Percentiles rank a stretch among this genome's conserved stretches.
These are phyloP conservation scores for Calliphora vomitoria DNA, from an alignment of 2,888 invertebrate genomes.

Conservation along the genomic window DNA sequence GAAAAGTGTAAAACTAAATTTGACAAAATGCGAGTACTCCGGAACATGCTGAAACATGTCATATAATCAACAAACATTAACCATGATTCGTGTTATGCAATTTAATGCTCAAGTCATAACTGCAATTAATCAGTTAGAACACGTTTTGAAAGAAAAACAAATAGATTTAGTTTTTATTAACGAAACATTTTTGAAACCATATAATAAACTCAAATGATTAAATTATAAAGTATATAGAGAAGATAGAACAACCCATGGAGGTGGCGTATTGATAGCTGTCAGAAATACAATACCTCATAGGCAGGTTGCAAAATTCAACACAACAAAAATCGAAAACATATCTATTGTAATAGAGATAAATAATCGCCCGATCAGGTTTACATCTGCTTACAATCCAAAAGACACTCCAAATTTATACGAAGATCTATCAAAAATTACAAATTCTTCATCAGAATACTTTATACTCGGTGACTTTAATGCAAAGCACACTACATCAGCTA, in stretches of 20 bases:
- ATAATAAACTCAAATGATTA: neutral
- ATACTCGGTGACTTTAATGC: no score
- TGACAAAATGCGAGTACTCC: no score
- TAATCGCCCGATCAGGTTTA: neutral
- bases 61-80: no score
- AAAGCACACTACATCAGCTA: neutral
- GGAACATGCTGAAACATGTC: no score
- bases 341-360: neutral
- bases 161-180: conserved; percentile 10
- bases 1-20: no score
- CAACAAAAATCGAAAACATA: neutral
- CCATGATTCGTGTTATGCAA: no score
- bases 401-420: no score
- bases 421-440: no score
- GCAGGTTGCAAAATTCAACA: neutral
- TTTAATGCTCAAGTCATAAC: neutral
- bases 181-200: neutral
- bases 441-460: no score
- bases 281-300: neutral
- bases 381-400: neutral
- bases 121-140: neutral
- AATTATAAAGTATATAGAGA: no score
- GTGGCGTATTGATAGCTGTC: neutral
- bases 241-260: neutral
- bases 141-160: neutral